Base-by-base conservation (phyloP, 2,888 invertebrate species). In the Spilosoma lubricipeda region DNA sequence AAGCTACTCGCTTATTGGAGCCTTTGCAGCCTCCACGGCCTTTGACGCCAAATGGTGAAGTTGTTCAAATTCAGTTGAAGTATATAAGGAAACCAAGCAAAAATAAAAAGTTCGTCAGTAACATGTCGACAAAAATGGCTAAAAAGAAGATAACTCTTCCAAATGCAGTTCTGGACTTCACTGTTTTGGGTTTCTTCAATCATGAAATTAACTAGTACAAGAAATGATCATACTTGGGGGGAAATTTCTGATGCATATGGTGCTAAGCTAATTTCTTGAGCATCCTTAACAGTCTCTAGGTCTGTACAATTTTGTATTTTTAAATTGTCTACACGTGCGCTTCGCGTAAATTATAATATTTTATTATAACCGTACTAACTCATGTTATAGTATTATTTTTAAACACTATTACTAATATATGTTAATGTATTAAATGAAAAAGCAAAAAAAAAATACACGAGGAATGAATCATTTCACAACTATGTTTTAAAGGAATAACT, bases 1-100 rank as follows among this genome's bases (percentile, higher is more conserved):
- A 82, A n/a, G 84, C 91, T 4, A 80, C 87, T 0, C 89, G 89
- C 68, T 79, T 90, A 27, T 77, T 83, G 27, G 84, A 87, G 11
- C 82, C 84, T 0, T 67, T 76, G 18, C 74, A 71, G 0, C 79
- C 78, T 7, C 71, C 75, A 2, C 70, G 68, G 0, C 72, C 81
- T 1, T 20, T 71, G 1, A 74, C 64, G 3, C 70, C 70, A 63
- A 63, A 63, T 30, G 30, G 18, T 18, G 63, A 63, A 63, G 30
- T 23, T 39, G 2, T 64, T 15, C 8, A n/a, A 67, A 72, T 77
- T 52, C 27, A 45, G 18, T 42, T 70, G 27, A 15, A 45, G 65
- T 71, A 69, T 74, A 68, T 74, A 74, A 71, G 68, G 27, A 70
- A 66, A 30, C 3, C 23, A 59, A 33, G 1, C 45, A 52, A 27